These are phyloP conservation scores for Pampus argenteus DNA, from an alignment of 2,797 vertebrate genomes.

Conservation along the genomic window DNA sequence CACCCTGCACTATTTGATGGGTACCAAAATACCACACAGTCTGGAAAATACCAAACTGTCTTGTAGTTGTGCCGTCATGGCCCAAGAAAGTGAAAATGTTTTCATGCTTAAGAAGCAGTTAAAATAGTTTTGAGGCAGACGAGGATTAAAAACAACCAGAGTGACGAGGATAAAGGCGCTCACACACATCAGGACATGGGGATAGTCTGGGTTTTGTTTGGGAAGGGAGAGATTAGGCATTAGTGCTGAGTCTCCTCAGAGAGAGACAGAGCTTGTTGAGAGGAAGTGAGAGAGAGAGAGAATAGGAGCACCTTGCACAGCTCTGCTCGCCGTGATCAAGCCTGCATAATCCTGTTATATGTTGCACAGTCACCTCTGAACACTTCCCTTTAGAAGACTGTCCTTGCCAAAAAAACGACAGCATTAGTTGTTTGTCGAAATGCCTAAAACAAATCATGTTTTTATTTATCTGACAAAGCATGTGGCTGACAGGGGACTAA, in stretches of 20 bases:
- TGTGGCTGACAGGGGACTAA: too few relatives aligned
- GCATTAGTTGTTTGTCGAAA: conserved; percentile 25
- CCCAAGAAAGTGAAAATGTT: not conserved
- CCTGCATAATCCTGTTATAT: conserved; percentile 71
- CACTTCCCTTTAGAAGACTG: conserved; percentile 20
- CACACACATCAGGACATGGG: conserved; percentile 18
- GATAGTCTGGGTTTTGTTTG: conserved; percentile 59
- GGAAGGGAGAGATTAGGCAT: conserved; percentile 54
- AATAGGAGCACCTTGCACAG: conserved; percentile 55
- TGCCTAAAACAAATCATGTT: conserved; percentile 16
- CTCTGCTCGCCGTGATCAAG: conserved; percentile 44
- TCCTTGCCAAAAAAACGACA: conserved; percentile 16
- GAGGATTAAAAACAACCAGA: conserved; percentile 11
- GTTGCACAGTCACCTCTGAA: conserved; percentile 59
- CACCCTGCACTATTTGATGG: not conserved
- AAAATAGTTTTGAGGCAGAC: conserved; percentile 14
- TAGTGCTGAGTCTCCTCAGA: conserved; percentile 49
- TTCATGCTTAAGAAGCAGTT: not conserved
- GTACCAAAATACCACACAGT: not conserved
- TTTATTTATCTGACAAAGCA: conserved; percentile 9
- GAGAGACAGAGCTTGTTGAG: conserved; percentile 53
- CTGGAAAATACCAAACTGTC: not conserved
- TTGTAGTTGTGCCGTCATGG: not conserved
- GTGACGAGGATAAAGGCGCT: conserved; percentile 25
- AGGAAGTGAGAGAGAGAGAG: conserved; percentile 36